These are phyloP conservation scores for Danionella dracula DNA, from an alignment of 2,797 vertebrate genomes.

Conservation along the genomic window DNA sequence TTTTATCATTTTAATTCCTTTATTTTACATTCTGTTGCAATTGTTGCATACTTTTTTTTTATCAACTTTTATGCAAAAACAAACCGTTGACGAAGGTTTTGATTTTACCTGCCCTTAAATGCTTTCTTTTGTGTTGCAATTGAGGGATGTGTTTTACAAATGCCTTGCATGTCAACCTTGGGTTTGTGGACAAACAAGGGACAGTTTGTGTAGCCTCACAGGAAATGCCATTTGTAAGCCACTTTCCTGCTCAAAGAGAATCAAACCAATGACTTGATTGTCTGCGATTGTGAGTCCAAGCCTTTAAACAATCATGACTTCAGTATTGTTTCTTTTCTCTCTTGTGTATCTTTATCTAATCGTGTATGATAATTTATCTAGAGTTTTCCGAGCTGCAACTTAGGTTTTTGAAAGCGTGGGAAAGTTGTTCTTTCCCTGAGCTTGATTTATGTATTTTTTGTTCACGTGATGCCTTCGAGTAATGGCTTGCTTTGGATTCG, in stretches of 20 bases:
- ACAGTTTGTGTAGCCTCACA: conserved; percentile 12
- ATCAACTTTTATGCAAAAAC: conserved; percentile 50
- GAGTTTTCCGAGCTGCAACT: conserved; percentile 26
- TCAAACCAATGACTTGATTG: conserved; percentile 17
- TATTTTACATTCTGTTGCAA: conserved; percentile 23
- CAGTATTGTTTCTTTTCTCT: conserved; percentile 56
- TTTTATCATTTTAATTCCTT: conserved; percentile 38
- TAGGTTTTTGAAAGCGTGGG: conserved; percentile 19
- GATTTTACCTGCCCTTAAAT: background rate
- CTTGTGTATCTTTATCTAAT: conserved; percentile 45
- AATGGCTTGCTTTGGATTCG: conserved; percentile 62
- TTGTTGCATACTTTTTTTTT: conserved; percentile 28
- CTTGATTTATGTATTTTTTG: conserved; percentile 58
- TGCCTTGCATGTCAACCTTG: conserved; percentile 36
- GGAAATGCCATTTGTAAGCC: conserved; percentile 25
- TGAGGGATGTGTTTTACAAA: conserved; percentile 44
- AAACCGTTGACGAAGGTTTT: conserved; percentile 18
- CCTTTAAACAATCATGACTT: conserved; percentile 48
- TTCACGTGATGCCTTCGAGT: conserved; percentile 77
- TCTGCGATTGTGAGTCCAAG: conserved; percentile 30
- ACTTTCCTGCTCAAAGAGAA: background rate
- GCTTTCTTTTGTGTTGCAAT: conserved; percentile 32
- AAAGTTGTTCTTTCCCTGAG: conserved; percentile 28
- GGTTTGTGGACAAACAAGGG: conserved; percentile 25
- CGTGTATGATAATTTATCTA: conserved; percentile 48